Evolutionary conservation across 2,113 vertebrate species (phyloP).

Genomic region (Nesogale talazaci): DNA sequence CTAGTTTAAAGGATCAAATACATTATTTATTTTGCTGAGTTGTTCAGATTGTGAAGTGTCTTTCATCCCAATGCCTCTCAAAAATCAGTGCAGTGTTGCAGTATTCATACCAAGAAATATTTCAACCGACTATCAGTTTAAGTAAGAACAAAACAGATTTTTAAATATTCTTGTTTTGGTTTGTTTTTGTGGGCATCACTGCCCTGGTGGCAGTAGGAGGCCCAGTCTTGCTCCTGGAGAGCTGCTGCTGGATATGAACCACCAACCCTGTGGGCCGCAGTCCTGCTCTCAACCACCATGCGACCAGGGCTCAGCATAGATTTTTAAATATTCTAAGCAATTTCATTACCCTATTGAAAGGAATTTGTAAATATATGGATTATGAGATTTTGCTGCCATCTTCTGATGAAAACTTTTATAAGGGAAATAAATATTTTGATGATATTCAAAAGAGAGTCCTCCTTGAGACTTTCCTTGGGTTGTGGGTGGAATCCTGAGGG

Average conservation of each 20-base stretch:
- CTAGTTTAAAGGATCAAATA: slow-evolving; percentile 62
- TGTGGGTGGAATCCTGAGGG: neutral
- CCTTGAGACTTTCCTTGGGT: neutral
- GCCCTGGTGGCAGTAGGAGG: no score
- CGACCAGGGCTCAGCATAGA: no score
- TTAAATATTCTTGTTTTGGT: slow-evolving; percentile 67
- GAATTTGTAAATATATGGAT: slow-evolving; percentile 11
- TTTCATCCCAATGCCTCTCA: slow-evolving; percentile 59
- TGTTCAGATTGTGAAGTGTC: slow-evolving; percentile 61
- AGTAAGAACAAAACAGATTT: slow-evolving; percentile 66
- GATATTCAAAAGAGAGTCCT: neutral
- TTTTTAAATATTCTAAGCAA: slow-evolving; percentile 60
- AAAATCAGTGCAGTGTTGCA: slow-evolving; percentile 35
- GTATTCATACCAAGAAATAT: slow-evolving; percentile 58
- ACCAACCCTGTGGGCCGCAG: no score
- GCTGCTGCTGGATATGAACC: no score
- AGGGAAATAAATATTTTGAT: neutral
- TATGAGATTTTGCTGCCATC: slow-evolving; percentile 87
- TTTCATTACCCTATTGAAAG: slow-evolving; percentile 12
- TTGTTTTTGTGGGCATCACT: no score
- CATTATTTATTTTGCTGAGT: slow-evolving; percentile 48
- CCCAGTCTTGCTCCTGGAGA: no score
- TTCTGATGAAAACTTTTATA: slow-evolving; percentile 82
- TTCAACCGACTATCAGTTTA: slow-evolving; percentile 63
- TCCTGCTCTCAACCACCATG: no score